These are phyloP conservation scores for Euschistus heros DNA, from an alignment of 1,140 invertebrate genomes.

Conservation along the genomic window DNA sequence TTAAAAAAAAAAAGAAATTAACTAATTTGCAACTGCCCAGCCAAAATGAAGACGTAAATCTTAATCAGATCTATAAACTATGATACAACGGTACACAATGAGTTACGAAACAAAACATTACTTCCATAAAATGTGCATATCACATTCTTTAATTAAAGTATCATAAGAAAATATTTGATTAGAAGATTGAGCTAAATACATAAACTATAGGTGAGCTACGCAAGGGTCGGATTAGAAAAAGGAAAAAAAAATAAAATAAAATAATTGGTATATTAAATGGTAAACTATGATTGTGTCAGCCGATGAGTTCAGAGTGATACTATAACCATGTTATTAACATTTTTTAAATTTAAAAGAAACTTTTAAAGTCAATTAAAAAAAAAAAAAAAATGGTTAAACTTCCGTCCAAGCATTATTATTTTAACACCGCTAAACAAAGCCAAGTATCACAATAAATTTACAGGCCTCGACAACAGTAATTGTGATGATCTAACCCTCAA, in stretches of 20 bases:
- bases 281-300: neutral
- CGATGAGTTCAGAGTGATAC: neutral
- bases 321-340: too few relatives aligned
- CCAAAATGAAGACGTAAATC: neutral
- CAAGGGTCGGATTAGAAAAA: neutral
- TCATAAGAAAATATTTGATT: conserved; percentile 11
- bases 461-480: neutral
- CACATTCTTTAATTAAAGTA: conserved; percentile 9
- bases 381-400: too few relatives aligned
- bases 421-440: neutral
- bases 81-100: neutral
- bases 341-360: neutral
- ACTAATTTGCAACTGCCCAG: conserved; percentile 15
- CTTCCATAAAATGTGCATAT: conserved; percentile 3
- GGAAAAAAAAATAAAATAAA: neutral
- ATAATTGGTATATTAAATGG: neutral
- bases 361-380: neutral
- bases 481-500: neutral
- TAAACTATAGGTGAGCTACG: neutral
- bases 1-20: neutral
- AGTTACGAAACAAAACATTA: conserved; percentile 1
- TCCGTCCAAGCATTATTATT: too few relatives aligned
- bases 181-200: neutral
- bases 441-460: conserved; percentile 9
- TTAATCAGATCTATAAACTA: conserved; percentile 11